Base-by-base conservation (phyloP, 2,888 invertebrate species). In the Adelphocoris suturalis region DNA sequence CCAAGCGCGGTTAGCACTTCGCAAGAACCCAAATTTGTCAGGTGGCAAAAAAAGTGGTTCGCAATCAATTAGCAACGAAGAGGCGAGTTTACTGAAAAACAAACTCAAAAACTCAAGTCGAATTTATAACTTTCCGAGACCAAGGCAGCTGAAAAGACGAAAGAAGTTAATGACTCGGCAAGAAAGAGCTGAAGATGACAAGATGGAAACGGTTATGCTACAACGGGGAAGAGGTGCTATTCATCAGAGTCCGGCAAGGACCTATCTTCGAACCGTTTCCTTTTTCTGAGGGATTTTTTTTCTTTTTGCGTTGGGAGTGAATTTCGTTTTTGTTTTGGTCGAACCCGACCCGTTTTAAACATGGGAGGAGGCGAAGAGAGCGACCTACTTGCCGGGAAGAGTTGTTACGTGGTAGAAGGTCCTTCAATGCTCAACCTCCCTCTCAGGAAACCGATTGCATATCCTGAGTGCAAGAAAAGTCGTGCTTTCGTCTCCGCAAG, bases 81-180 rank as follows among this genome's bases (percentile, higher is more conserved):
- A 37, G 37, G 37, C 2, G 37, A n/a, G n/a, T n/a, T 13, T 3
- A 55, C 55, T 4, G 4, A 13, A 16, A n/a, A 57, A 57, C 57
- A 57, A 57, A 57, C 16, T 57, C 14, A n/a, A 57, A 57, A 57
- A 57, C 57, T 57, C 57, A 57, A 57, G 57, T 16, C 7, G 23
- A 68, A 68, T 68, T 68, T 68, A 0, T 68, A 68, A 68, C 68
- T 68, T 68, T 68, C 27, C 0, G 68, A 68, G 13, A 19, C 68
- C 27, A 27, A 23, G 68, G 68, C 23, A 52, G 11, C 57, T n/a
- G 57, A 57, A 57, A 16, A 57, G 57, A 61, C 61, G 61, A 61
- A 61, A 61, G 61, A 61, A 68, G 68, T 68, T 68, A 68, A 68
- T 68, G 68, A 68, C 68, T 68, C 27, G 68, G 23, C 68, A 68